Percentiles rank a stretch among this genome's conserved stretches.
Conservation (phyloP, 2,113 vertebrate genomes). For the Spheniscus mendiculus region DNA sequence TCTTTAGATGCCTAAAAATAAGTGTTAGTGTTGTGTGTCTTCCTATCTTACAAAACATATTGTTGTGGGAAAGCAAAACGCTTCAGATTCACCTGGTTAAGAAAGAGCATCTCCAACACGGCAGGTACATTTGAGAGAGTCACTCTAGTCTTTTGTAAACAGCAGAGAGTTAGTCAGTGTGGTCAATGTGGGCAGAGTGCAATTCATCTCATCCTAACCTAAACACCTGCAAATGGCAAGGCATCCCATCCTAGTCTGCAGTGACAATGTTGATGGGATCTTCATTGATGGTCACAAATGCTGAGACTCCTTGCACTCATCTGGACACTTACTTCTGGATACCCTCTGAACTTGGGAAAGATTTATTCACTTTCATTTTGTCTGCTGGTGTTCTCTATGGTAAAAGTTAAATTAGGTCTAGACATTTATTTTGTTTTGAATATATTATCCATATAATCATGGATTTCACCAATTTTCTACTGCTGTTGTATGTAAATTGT, state of each 20-base stretch:
- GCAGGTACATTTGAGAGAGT: background rate
- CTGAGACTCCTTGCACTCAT: background rate
- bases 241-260: background rate
- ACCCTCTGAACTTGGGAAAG: background rate
- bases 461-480: background rate
- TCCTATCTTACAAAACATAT: background rate
- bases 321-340: background rate
- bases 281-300: background rate
- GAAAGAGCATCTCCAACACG: background rate
- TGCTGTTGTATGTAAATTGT: background rate
- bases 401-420: background rate
- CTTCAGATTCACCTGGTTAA: background rate
- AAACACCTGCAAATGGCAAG: background rate
- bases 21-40: background rate
- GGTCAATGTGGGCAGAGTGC: background rate
- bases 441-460: background rate
- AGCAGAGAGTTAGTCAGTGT: background rate
- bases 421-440: background rate
- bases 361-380: background rate
- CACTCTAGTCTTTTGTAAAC: background rate
- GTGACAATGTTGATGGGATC: background rate
- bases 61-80: background rate
- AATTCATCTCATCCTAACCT: background rate
- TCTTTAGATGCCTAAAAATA: background rate
- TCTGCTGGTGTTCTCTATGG: background rate